Conservation (phyloP, 2,113 vertebrate species). For the Azemiops feae region DNA sequence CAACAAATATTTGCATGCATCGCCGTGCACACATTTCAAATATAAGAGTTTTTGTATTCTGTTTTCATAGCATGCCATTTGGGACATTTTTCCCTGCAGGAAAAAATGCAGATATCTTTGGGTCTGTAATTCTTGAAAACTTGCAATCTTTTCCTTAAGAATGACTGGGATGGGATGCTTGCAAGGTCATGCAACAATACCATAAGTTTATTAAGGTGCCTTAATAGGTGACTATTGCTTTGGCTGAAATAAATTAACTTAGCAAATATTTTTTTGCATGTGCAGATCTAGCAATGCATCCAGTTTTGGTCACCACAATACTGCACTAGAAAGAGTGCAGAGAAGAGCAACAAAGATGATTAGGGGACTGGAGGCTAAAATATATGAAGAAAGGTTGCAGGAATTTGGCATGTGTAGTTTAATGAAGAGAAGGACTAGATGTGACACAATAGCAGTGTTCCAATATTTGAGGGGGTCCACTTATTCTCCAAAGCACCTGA, state of each 20-base stretch:
- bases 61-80: background rate
- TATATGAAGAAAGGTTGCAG: background rate
- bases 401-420: background rate
- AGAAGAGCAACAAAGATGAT: background rate
- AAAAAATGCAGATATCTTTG: background rate
- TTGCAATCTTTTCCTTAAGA: background rate
- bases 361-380: background rate
- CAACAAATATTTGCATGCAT: background rate
- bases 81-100: background rate
- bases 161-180: background rate
- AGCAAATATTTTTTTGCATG: background rate
- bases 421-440: background rate
- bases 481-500: background rate
- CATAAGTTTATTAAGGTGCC: background rate
- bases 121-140: background rate
- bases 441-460: background rate
- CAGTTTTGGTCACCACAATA: background rate
- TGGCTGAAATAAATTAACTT: background rate
- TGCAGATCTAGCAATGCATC: background rate
- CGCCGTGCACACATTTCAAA: background rate
- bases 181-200: background rate
- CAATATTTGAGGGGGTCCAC: background rate
- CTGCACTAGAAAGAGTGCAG: background rate
- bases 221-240: background rate
- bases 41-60: background rate